Percentiles rank a stretch among this genome's conserved stretches.
Evolutionary conservation across 2,113 vertebrate species (phyloP).

Genomic region (Pycnonotus jocosus): DNA sequence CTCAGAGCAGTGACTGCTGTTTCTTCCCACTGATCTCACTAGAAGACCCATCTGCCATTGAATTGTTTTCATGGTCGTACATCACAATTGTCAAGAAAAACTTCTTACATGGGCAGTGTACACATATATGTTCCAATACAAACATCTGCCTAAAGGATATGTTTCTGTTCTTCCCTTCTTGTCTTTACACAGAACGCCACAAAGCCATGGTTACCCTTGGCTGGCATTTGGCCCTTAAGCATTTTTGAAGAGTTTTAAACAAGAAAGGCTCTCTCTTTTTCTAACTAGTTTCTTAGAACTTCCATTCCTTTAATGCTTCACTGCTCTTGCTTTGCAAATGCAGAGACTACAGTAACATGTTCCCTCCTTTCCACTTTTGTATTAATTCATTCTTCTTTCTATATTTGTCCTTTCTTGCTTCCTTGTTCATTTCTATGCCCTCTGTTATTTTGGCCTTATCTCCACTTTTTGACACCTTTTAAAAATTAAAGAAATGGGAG

Average conservation of each 20-base stretch:
- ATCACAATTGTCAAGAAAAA: background rate
- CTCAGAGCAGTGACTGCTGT: background rate
- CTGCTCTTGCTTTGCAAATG: background rate
- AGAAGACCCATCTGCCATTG: background rate
- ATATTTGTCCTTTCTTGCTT: background rate
- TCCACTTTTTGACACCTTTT: background rate
- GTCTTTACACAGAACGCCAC: background rate
- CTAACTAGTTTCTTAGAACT: background rate
- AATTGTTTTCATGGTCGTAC: background rate
- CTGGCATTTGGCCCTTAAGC: rapidly evolving
- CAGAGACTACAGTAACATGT: background rate
- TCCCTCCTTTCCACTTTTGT: background rate
- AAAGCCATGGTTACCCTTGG: background rate
- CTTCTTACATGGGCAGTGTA: background rate
- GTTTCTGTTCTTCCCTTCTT: background rate
- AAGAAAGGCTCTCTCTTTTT: background rate
- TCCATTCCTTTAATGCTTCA: background rate
- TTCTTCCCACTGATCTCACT: background rate
- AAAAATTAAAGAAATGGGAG: background rate
- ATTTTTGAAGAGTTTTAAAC: background rate
- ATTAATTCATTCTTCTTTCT: background rate
- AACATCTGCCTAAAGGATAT: background rate
- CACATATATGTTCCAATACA: rapidly evolving
- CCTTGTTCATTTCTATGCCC: background rate
- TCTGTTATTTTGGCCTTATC: background rate